Evolutionary conservation across 2,113 vertebrate species (phyloP).

Genomic region (Salvelinus namaycush): DNA sequence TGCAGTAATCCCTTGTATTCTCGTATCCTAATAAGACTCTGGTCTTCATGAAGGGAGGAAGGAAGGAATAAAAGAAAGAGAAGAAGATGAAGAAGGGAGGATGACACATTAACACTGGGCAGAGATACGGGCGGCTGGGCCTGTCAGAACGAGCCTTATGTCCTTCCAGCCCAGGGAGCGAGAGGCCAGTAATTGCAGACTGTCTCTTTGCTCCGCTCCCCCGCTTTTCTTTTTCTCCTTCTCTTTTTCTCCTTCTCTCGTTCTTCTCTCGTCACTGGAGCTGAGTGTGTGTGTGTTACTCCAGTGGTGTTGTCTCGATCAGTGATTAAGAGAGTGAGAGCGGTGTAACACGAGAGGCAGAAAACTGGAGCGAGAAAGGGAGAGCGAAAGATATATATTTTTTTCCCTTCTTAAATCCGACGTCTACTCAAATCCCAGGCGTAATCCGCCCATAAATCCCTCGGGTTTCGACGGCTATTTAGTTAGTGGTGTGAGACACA

Average conservation of each 20-base stretch:
- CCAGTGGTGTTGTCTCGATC: conserved; percentile 57
- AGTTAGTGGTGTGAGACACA: conserved; percentile 3
- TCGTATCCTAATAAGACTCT: conserved; percentile 53
- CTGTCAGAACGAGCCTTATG: conserved; percentile 60
- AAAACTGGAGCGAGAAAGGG: conserved; percentile 32
- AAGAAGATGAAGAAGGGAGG: conserved; percentile 21
- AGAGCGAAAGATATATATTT: conserved; percentile 16
- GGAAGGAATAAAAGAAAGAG: conserved; percentile 1
- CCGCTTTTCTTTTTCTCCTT: not conserved
- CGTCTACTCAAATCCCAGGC: conserved; percentile 68
- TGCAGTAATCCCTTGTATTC: conserved; percentile 52
- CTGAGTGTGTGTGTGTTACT: conserved; percentile 46
- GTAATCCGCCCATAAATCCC: conserved; percentile 67
- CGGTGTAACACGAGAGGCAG: not conserved
- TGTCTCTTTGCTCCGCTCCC: conserved; percentile 26
- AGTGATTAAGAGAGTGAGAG: conserved; percentile 46
- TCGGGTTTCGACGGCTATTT: conserved; percentile 68
- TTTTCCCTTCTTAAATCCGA: conserved; percentile 65
- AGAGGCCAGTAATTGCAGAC: conserved; percentile 53
- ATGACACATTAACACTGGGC: conserved; percentile 30
- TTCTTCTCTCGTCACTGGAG: conserved; percentile 33
- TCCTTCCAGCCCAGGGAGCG: conserved; percentile 51
- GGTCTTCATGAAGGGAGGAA: conserved; percentile 25
- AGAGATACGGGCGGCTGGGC: conserved; percentile 48
- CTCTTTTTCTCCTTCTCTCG: conserved; percentile 13